These are phyloP conservation scores for Zhengitettix transpicula DNA, from an alignment of 2,888 invertebrate genomes.

Conservation along the genomic window DNA sequence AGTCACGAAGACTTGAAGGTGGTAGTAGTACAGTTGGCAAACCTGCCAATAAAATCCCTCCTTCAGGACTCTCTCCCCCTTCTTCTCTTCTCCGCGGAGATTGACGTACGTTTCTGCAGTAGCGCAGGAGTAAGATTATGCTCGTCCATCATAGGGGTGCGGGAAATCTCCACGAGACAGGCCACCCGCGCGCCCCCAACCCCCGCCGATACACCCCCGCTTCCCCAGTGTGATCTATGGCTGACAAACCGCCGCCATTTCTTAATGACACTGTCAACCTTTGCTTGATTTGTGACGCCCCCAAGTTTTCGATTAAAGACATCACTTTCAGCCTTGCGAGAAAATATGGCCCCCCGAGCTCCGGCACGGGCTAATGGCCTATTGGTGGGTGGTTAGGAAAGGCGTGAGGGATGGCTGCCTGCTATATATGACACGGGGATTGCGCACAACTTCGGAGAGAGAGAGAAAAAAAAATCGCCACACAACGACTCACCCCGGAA, in stretches of 20 bases:
- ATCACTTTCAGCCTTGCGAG: constrained; percentile 27
- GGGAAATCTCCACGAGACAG: constrained; percentile 19
- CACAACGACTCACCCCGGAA: too few relatives aligned
- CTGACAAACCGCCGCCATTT: constrained; percentile 26
- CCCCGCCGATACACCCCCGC: constrained; percentile 2
- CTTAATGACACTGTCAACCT: constrained; percentile 23
- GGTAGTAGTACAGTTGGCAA: not conserved
- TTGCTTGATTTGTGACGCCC: constrained; percentile 29
- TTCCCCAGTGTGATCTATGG: constrained; percentile 22
- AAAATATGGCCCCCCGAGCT: constrained; percentile 22
- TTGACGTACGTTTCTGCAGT: not conserved
- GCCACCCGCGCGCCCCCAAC: not conserved
- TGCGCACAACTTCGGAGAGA: not conserved
- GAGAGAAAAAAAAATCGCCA: too few relatives aligned
- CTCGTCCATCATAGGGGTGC: constrained; percentile 25
- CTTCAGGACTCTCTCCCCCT: not conserved
- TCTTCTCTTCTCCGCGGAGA: not conserved
- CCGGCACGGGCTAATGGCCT: not conserved
- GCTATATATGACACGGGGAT: not conserved
- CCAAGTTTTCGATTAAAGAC: constrained; percentile 25
- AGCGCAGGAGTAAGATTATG: constrained; percentile 19
- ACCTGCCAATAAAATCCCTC: not conserved
- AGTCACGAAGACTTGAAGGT: not conserved
- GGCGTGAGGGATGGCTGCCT: constrained; percentile 3
- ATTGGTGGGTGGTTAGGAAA: constrained; percentile 3